These are phyloP conservation scores for Oxytorus armatus DNA, from an alignment of 2,888 invertebrate genomes.

Conservation along the genomic window DNA sequence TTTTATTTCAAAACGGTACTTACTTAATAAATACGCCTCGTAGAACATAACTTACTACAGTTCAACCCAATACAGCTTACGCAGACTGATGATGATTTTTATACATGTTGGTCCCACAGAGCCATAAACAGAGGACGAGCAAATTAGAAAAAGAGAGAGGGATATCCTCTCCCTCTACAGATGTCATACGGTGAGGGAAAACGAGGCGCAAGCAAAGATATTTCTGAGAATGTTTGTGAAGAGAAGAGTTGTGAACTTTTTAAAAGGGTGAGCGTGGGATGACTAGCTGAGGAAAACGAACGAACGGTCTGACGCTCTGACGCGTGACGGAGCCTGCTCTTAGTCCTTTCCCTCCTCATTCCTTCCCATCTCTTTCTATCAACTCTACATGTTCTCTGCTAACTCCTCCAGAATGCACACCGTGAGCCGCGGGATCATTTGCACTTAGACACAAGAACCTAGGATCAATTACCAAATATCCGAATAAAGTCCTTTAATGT, in stretches of 20 bases:
- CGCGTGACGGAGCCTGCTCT: conserved; percentile 72
- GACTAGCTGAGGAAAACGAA: conserved; percentile 68
- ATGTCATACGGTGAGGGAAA: conserved; percentile 31
- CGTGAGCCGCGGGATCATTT: too few relatives aligned
- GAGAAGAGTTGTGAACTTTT: conserved; percentile 58
- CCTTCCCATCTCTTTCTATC: conserved; percentile 30
- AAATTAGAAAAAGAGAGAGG: not conserved
- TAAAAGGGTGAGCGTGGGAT: conserved; percentile 71
- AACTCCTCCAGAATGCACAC: conserved; percentile 8
- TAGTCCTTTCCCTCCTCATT: conserved; percentile 53
- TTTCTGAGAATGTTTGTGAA: conserved; percentile 57
- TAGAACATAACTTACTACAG: too few relatives aligned
- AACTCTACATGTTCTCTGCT: conserved; percentile 14
- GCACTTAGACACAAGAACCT: too few relatives aligned
- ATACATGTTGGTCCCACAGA: not conserved
- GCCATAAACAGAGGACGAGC: not conserved
- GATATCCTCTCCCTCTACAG: not conserved
- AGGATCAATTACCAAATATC: too few relatives aligned
- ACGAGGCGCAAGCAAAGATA: conserved; percentile 67
- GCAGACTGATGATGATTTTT: not conserved
- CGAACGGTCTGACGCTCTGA: conserved; percentile 69
- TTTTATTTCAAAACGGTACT: too few relatives aligned
- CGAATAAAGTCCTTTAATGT: too few relatives aligned
- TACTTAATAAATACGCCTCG: too few relatives aligned
- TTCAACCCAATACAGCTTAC: too few relatives aligned